Conservation (phyloP, 2,113 vertebrate genomes). For the Uropsilus gracilis region DNA sequence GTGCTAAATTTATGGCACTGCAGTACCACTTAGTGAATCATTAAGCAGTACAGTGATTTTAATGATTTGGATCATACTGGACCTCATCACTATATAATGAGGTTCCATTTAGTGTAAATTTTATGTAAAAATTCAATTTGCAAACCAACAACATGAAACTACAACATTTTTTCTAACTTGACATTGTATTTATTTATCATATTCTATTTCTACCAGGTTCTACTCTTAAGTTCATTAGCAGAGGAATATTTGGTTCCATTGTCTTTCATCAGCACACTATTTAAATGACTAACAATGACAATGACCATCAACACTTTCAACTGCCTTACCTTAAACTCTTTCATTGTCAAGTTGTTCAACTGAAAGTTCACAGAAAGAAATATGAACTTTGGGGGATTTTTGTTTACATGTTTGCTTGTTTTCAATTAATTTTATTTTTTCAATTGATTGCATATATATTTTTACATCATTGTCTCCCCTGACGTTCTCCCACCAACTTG, state of each 20-base stretch:
- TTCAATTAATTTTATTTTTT: too few species aligned
- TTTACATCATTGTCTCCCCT: too few species aligned
- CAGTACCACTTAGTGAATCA: slow-evolving; percentile 90
- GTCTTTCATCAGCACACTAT: slow-evolving; percentile 49
- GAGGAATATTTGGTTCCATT: slow-evolving; percentile 59
- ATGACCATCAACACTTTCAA: slow-evolving; percentile 3
- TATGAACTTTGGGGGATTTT: too few species aligned
- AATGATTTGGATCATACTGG: slow-evolving; percentile 91
- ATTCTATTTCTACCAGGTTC: slow-evolving; percentile 69
- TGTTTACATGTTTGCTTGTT: too few species aligned
- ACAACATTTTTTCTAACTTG: slow-evolving; percentile 88
- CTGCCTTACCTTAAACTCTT: slow-evolving; percentile 26
- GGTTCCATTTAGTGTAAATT: slow-evolving; percentile 91
- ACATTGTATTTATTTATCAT: slow-evolving; percentile 86
- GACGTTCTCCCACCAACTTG: too few species aligned
- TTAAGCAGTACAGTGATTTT: slow-evolving; percentile 92
- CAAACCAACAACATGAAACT: slow-evolving; percentile 91
- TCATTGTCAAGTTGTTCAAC: slow-evolving; percentile 56
- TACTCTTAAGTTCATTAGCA: slow-evolving; percentile 71
- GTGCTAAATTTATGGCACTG: slow-evolving; percentile 89
- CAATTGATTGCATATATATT: too few species aligned
- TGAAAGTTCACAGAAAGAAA: slow-evolving; percentile 27
- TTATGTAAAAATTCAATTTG: slow-evolving; percentile 93
- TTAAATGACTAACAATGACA: slow-evolving; percentile 64
- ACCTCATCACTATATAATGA: slow-evolving; percentile 91